Base-by-base conservation (phyloP, 2,113 vertebrate species). In the Epinephelus moara region DNA sequence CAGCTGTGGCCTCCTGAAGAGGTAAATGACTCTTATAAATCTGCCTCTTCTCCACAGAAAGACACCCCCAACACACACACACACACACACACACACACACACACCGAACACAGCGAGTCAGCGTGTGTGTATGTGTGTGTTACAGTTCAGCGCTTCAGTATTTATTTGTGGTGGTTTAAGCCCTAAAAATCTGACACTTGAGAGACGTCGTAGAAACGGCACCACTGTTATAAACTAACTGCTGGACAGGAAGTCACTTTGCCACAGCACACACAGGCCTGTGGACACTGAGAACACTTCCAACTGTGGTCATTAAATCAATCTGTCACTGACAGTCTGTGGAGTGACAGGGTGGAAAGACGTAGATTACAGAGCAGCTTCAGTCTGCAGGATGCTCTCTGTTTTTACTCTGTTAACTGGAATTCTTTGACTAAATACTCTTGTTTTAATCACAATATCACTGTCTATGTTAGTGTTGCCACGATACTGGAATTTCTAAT, bases 1-100 rank as follows among this genome's bases (percentile, higher is more conserved):
- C 88, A 89, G 91, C 91, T 91, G 91, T 70, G 85, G 62, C 88
- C 86, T 90, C 73, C 90, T 74, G 75, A 91, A 84, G 78, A 90
- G 78, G 70, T 81, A 84, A 89, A 89, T 86, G 85, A 68, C 79
- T 86, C 78, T 84, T 81, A 85, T 84, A 84, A 90, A 82, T 88
- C 89, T 82, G 82, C 66, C 60, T 85, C 27, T 15, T 68, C 76
- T 77, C 45, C 53, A 77, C 52, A 64, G 30, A 30, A 19, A 57
- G 21, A 53, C 49, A 19, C 62, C 10, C 53, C 21, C 70, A 40
- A 74, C 18, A 47, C 0, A 77, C 68, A 71, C 72, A 76, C 78
- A 56, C 76, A 57, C 76, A 63, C 57, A 70, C 64, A 84, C 70
- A 56, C 64, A 67, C 55, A 78, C 74, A 72, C 40, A 45, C 57